These are phyloP conservation scores for Heterotilapia buettikoferi DNA, from an alignment of 2,113 vertebrate species.

Conservation along the genomic window DNA sequence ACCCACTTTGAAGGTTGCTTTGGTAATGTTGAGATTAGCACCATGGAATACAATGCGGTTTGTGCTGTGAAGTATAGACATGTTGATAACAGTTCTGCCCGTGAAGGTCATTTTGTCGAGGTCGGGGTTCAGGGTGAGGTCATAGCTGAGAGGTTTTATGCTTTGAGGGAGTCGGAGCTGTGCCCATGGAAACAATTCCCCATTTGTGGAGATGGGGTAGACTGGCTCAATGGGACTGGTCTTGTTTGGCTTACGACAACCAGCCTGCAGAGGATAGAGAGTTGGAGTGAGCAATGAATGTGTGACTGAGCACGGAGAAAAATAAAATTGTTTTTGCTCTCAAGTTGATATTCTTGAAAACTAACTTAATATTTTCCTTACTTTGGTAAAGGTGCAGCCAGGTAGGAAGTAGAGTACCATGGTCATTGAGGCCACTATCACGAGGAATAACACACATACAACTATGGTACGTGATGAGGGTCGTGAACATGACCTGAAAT, in stretches of 20 bases:
- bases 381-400: constrained; percentile 91
- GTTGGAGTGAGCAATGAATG: neutral
- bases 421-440: constrained; percentile 78
- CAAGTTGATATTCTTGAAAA: neutral
- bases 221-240: constrained; percentile 66
- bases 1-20: constrained; percentile 62
- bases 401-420: constrained; percentile 87
- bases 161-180: constrained; percentile 78
- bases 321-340: neutral
- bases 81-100: constrained; percentile 77
- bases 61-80: constrained; percentile 74
- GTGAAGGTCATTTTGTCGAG: constrained; percentile 78
- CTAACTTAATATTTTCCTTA: neutral
- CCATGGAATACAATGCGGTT: constrained; percentile 83
- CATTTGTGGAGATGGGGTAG: constrained; percentile 79
- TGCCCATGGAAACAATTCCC: constrained; percentile 87
- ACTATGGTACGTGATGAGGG: constrained; percentile 78
- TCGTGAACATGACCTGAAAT: constrained; percentile 68
- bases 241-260: constrained; percentile 78
- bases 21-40: constrained; percentile 79
- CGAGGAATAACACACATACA: constrained; percentile 77
- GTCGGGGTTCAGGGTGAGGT: constrained; percentile 81
- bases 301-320: neutral
- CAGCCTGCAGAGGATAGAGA: constrained; percentile 51
- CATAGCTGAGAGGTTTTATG: constrained; percentile 80